Conservation (phyloP, 2,797 vertebrate species). For the Rhinatrema bivittatum region DNA sequence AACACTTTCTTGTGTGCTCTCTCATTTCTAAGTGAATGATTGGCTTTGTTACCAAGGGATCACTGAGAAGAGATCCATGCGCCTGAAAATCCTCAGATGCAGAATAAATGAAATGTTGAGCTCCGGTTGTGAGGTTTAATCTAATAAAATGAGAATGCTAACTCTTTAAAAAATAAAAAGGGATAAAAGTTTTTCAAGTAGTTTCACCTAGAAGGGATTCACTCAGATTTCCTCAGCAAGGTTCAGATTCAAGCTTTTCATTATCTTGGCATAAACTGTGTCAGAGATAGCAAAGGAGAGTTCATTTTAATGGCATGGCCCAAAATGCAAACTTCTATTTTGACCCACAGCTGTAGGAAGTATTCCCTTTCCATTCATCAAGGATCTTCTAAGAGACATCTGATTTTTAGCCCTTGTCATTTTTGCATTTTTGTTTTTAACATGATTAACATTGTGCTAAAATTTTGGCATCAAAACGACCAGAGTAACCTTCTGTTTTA, state of each 20-base stretch:
- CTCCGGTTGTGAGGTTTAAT: background rate
- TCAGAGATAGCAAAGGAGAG: background rate
- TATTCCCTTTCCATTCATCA: no score
- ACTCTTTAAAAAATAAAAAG: constrained; percentile 8
- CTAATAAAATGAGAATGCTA: background rate
- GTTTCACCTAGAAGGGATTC: constrained; percentile 1
- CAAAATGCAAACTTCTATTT: no score
- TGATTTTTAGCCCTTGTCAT: no score
- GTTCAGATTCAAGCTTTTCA: background rate
- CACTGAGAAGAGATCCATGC: background rate
- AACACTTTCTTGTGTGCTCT: no score
- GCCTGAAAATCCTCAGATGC: background rate
- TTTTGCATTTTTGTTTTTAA: no score
- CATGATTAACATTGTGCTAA: no score
- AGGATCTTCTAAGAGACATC: no score
- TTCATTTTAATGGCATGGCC: no score
- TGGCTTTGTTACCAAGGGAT: background rate
- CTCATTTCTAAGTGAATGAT: background rate
- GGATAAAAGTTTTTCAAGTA: background rate
- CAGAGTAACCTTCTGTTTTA: no score
- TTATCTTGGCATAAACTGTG: background rate
- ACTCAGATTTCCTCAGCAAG: constrained; percentile 1
- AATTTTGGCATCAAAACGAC: no score
- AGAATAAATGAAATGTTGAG: background rate
- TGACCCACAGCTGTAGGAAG: no score